Evolutionary conservation across 2,113 vertebrate genomes (phyloP).

Genomic region (Centropus bengalensis): DNA sequence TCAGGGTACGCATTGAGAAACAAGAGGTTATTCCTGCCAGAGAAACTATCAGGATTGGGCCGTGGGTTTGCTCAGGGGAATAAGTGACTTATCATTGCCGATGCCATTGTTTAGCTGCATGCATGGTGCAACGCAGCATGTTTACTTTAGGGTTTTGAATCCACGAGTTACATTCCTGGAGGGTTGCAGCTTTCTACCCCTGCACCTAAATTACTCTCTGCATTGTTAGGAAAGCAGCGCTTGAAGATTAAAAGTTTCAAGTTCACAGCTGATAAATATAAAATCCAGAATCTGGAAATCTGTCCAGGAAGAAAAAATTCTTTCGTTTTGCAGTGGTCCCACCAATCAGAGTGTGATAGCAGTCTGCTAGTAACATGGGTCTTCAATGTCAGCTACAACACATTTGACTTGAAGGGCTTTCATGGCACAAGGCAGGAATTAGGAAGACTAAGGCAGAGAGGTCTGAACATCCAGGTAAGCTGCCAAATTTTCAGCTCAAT

Average conservation of each 20-base stretch:
- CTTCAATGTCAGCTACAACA: rapidly evolving
- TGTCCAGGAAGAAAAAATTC: not conserved
- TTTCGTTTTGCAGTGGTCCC: not conserved
- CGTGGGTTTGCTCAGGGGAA: not conserved
- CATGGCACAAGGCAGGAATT: not conserved
- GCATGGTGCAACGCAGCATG: not conserved
- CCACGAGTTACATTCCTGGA: not conserved
- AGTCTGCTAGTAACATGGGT: rapidly evolving
- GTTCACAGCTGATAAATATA: not conserved
- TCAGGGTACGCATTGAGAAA: slow-evolving; percentile 1
- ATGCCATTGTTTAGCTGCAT: not conserved
- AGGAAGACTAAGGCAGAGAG: not conserved
- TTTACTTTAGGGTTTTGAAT: slow-evolving; percentile 34
- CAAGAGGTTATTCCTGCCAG: not conserved
- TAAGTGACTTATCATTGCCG: not conserved
- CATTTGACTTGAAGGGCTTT: not conserved
- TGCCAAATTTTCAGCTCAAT: not conserved
- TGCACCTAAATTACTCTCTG: not conserved
- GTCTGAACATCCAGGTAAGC: not conserved
- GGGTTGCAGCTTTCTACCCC: not conserved
- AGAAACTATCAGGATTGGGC: not conserved
- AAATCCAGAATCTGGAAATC: not conserved
- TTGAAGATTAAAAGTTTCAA: not conserved
- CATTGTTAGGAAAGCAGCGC: not conserved
- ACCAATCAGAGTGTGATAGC: not conserved